These are phyloP conservation scores for Polyergus mexicanus DNA, from an alignment of 1,140 invertebrate genomes.

Conservation along the genomic window DNA sequence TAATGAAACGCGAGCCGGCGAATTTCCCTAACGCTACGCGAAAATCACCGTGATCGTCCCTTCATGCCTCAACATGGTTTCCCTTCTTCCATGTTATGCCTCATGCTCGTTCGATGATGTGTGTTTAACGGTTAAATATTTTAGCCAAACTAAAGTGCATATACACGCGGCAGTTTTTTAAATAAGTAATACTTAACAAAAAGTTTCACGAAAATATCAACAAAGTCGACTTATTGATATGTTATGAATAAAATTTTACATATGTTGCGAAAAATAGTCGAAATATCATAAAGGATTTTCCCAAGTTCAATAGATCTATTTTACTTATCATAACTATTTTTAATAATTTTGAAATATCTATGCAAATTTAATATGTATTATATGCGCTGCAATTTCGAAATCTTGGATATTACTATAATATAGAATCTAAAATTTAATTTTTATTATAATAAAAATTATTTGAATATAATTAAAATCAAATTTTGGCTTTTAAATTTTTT, in stretches of 20 bases:
- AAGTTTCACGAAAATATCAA: neutral
- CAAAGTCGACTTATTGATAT: neutral
- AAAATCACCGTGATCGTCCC: conserved; percentile 26
- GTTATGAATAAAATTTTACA: neutral
- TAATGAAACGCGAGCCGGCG: conserved; percentile 73
- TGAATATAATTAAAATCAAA: neutral
- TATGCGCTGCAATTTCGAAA: neutral
- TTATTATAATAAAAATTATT: neutral
- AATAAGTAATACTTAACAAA: conserved; percentile 2
- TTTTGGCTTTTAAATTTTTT: neutral
- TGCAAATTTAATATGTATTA: no score
- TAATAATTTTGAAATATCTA: no score
- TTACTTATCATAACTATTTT: no score
- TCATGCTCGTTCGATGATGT: neutral
- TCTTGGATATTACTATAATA: no score
- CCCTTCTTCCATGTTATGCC: conserved; percentile 20
- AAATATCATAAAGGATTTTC: neutral
- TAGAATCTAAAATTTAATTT: neutral
- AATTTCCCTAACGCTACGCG: conserved; percentile 73
- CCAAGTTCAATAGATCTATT: no score
- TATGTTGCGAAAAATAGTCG: neutral
- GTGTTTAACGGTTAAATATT: conserved; percentile 54
- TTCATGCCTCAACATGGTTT: conserved; percentile 31
- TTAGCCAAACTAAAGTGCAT: conserved; percentile 56
- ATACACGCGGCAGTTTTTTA: neutral